Evolutionary conservation across 2,113 vertebrate genomes (phyloP).

Genomic region (Nesoenas mayeri): DNA sequence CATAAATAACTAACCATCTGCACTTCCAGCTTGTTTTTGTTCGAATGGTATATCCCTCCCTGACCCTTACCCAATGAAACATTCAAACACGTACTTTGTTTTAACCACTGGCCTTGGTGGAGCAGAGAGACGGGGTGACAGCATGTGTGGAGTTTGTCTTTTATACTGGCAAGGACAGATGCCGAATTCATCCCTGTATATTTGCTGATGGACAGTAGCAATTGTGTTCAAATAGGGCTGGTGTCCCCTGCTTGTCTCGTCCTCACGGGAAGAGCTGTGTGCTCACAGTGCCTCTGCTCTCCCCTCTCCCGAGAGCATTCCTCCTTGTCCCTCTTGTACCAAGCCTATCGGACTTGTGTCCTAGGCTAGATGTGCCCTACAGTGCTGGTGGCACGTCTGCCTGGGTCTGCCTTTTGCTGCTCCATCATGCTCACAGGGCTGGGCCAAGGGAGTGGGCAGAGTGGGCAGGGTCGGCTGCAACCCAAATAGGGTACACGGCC

Average conservation of each 20-base stretch:
- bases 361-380: not conserved
- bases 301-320: not conserved
- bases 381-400: not conserved
- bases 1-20: not conserved
- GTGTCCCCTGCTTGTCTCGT: rapidly evolving
- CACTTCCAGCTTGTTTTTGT: not conserved
- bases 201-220: not conserved
- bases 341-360: not conserved
- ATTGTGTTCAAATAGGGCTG: not conserved
- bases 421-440: rapidly evolving
- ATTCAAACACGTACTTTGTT: not conserved
- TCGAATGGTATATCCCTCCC: not conserved
- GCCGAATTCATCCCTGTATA: not conserved
- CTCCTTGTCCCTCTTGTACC: not conserved
- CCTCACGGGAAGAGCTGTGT: not conserved
- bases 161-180: not conserved
- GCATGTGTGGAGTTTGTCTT: not conserved
- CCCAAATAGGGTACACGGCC: not conserved
- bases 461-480: not conserved
- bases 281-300: not conserved
- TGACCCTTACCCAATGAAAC: no score
- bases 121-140: not conserved
- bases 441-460: not conserved
- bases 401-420: not conserved
- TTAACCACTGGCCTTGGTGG: not conserved